Evolutionary conservation across 2,797 vertebrate genomes (phyloP).

Genomic region (Sebastes trivittatus): DNA sequence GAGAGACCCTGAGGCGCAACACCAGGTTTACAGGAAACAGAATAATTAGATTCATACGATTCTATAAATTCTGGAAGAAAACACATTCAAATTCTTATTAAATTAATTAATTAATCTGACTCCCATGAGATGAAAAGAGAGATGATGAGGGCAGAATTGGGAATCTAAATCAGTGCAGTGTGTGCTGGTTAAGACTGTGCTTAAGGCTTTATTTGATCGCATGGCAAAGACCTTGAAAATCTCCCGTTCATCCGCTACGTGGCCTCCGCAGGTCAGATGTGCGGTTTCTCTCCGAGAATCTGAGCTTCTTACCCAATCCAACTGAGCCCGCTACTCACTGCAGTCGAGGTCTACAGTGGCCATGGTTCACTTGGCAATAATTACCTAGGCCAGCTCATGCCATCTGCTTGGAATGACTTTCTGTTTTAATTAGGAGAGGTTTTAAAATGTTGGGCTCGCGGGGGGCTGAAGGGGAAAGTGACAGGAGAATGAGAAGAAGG

Average conservation of each 20-base stretch:
- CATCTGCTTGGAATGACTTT: slow-evolving; percentile 74
- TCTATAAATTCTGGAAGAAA: slow-evolving; percentile 23
- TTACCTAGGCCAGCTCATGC: slow-evolving; percentile 64
- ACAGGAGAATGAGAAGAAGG: slow-evolving; percentile 19
- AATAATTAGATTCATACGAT: slow-evolving; percentile 47
- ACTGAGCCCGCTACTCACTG: slow-evolving; percentile 45
- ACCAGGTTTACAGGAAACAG: slow-evolving; percentile 21
- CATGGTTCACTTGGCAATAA: slow-evolving; percentile 73
- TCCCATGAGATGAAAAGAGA: slow-evolving; percentile 24
- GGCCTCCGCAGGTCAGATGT: slow-evolving; percentile 40
- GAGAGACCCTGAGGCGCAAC: not conserved
- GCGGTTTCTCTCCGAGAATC: not conserved
- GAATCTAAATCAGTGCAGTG: not conserved
- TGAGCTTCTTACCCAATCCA: slow-evolving; percentile 35
- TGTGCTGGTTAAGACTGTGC: not conserved
- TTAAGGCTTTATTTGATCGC: slow-evolving; percentile 17
- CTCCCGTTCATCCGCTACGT: not conserved
- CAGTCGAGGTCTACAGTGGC: slow-evolving; percentile 60
- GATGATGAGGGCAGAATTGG: not conserved
- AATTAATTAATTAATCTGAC: slow-evolving; percentile 37
- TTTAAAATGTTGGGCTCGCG: slow-evolving; percentile 50
- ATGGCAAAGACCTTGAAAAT: slow-evolving; percentile 39
- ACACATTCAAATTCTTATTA: slow-evolving; percentile 10
- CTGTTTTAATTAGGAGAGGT: slow-evolving; percentile 70
- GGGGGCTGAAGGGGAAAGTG: slow-evolving; percentile 21